Conservation (phyloP, 2,797 vertebrate genomes). For the Bufotes viridis region DNA sequence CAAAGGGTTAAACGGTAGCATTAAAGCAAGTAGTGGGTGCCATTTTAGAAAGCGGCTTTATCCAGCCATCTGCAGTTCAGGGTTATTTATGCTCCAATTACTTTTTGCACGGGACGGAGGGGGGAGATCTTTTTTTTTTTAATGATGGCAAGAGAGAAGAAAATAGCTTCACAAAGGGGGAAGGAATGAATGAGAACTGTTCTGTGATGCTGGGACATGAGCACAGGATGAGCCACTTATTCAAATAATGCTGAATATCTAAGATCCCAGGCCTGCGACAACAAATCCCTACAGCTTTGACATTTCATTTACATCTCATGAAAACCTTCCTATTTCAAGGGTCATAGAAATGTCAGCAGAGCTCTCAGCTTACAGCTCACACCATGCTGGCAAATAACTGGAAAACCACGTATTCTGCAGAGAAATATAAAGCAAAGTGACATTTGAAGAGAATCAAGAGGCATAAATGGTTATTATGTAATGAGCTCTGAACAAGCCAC, state of each 20-base stretch:
- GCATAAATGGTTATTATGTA: slow-evolving; percentile 11
- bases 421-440: slow-evolving; percentile 4
- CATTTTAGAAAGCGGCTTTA: slow-evolving; percentile 49
- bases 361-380: slow-evolving; percentile 28
- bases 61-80: slow-evolving; percentile 63
- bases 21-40: slow-evolving; percentile 31
- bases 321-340: slow-evolving; percentile 18
- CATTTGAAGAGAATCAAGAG: slow-evolving; percentile 7
- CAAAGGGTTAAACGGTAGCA: slow-evolving; percentile 15
- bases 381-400: background rate
- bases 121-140: background rate
- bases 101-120: slow-evolving; percentile 61
- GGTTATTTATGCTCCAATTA: slow-evolving; percentile 69
- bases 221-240: slow-evolving; percentile 33
- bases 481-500: background rate
- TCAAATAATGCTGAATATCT: slow-evolving; percentile 15
- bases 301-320: slow-evolving; percentile 47
- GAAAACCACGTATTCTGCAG: background rate
- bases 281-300: slow-evolving; percentile 50
- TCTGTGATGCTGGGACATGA: slow-evolving; percentile 31
- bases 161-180: slow-evolving; percentile 25
- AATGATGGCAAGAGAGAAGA: slow-evolving; percentile 29
- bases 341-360: slow-evolving; percentile 33
- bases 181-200: slow-evolving; percentile 17
- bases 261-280: slow-evolving; percentile 21